phyloP scores from a whole-genome alignment of 2,113 vertebrate species.

The Pteruthius melanotis region DNA sequence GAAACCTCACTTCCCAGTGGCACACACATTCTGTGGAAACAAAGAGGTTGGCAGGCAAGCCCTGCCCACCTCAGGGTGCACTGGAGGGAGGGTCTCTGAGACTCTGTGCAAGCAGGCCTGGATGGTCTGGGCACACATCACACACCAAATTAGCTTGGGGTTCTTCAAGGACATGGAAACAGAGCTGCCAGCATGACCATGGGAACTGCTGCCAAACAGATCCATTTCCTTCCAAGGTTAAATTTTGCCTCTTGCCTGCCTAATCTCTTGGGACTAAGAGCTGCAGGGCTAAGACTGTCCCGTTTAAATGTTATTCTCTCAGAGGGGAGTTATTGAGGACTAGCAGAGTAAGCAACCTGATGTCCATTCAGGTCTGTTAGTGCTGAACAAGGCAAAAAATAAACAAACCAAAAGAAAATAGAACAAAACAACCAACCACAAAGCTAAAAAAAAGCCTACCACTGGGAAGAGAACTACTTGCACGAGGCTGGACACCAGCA shows the following conservation, averaged over 20 bases:
- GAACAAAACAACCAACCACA: background rate
- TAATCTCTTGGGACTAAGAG: background rate
- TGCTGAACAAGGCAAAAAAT: background rate
- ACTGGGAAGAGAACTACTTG: background rate
- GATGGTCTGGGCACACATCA: background rate
- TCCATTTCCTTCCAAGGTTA: background rate
- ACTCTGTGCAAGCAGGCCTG: background rate
- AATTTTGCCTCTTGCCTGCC: background rate
- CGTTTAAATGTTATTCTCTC: background rate
- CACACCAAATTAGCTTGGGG: background rate
- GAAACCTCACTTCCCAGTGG: background rate
- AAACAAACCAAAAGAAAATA: background rate
- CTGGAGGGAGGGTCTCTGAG: background rate
- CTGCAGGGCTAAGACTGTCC: background rate
- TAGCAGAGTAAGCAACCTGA: background rate
- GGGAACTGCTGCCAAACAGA: background rate
- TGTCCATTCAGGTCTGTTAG: background rate
- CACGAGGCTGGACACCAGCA: background rate
- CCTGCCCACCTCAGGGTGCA: background rate
- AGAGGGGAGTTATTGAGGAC: background rate
- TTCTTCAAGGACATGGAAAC: background rate
- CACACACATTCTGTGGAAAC: background rate
- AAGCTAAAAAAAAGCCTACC: background rate
- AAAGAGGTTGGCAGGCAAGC: background rate
- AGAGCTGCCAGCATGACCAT: background rate